A percentile compares a stretch with the other conserved stretches of the same genome.
Conservation (phyloP, 2,888 invertebrate species). For the Cerceris rybyensis region DNA sequence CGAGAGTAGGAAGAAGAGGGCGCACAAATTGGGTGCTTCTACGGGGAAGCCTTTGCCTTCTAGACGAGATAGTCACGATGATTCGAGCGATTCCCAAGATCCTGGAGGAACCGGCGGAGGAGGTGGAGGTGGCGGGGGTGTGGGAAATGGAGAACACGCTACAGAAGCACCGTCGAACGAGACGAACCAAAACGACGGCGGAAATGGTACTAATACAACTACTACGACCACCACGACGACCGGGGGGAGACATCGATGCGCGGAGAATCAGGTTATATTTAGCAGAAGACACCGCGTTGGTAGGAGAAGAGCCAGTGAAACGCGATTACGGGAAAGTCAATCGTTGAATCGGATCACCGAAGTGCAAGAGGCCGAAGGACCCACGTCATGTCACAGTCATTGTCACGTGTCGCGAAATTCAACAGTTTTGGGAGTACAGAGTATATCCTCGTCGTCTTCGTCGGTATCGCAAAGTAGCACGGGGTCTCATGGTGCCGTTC, state of each 20-base stretch:
- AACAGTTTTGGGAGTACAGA: constrained; percentile 51
- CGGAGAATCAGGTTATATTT: constrained; percentile 79
- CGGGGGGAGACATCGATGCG: constrained; percentile 73
- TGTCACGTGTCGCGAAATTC: constrained; percentile 62
- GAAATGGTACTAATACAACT: constrained; percentile 66
- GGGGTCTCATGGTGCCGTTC: constrained; percentile 66
- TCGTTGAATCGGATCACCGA: constrained; percentile 93
- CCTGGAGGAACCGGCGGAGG: constrained; percentile 83
- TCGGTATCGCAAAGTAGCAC: constrained; percentile 65
- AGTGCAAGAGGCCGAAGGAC: constrained; percentile 88
- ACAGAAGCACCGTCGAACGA: constrained; percentile 63
- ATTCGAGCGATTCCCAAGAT: constrained; percentile 93
- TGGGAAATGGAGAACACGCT: constrained; percentile 69
- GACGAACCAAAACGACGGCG: constrained; percentile 56
- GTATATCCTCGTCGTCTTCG: constrained; percentile 54
- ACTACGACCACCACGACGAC: constrained; percentile 72
- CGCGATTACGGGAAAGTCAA: constrained; percentile 90
- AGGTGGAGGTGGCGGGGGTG: constrained; percentile 71
- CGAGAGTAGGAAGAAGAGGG: constrained; percentile 91
- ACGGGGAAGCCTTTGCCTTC: constrained; percentile 85
- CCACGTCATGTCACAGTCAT: constrained; percentile 66
- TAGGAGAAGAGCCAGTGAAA: constrained; percentile 85
- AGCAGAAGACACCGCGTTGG: constrained; percentile 84
- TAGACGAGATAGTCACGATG: constrained; percentile 91
- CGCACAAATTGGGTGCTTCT: constrained; percentile 86